phyloP scores from a whole-genome alignment of 2,797 vertebrate species.

The Diplodus puntazzo region DNA sequence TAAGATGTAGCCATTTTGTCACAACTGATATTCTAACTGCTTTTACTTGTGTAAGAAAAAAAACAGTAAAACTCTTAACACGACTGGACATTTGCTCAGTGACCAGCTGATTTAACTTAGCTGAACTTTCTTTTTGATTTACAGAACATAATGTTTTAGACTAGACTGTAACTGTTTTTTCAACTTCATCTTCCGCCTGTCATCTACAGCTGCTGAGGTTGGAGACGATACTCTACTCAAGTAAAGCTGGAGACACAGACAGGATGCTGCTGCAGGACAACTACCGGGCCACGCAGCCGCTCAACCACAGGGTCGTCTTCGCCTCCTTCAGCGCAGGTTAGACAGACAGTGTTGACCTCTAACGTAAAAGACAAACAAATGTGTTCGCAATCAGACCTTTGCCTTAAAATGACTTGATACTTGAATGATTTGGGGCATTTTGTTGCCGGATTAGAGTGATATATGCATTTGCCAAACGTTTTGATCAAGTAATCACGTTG shows the following conservation, averaged over 20 bases:
- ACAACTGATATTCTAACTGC: not conserved
- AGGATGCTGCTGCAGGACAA: constrained; percentile 83
- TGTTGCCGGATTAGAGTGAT: constrained; percentile 2
- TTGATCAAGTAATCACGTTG: no score
- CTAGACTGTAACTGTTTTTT: not conserved
- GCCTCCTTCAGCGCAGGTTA: constrained; percentile 82
- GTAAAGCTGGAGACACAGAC: constrained; percentile 53
- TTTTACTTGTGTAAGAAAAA: not conserved
- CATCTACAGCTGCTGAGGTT: constrained; percentile 80
- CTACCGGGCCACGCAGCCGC: constrained; percentile 79
- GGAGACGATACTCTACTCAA: constrained; percentile 83
- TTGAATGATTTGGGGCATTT: no score
- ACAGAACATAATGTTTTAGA: not conserved
- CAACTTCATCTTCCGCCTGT: not conserved
- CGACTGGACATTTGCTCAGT: not conserved
- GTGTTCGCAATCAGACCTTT: not conserved
- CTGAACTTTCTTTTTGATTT: no score
- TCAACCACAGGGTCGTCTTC: constrained; percentile 82
- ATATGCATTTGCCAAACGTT: no score
- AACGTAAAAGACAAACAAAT: not conserved
- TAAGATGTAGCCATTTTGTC: not conserved
- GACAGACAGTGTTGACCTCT: constrained; percentile 16
- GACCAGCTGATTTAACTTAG: no score
- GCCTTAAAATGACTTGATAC: no score
- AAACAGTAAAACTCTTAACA: no score